phyloP scores from a whole-genome alignment of 2,797 vertebrate species.

The Chiloscyllium punctatum region DNA sequence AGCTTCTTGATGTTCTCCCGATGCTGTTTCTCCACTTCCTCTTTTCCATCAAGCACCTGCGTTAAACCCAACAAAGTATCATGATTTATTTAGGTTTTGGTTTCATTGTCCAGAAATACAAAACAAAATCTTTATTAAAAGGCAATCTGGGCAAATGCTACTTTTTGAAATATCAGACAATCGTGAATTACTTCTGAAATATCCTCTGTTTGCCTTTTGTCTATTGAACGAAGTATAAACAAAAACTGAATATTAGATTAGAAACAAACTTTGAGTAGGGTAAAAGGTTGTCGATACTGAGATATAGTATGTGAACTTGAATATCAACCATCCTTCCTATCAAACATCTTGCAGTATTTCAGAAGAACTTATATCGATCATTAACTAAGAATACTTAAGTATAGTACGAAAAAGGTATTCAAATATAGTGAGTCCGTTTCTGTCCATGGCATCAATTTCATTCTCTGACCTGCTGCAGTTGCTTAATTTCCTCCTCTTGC shows the following conservation, averaged over 20 bases:
- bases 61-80: background rate
- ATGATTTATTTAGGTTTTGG: background rate
- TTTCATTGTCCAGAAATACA: background rate
- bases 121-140: background rate
- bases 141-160: background rate
- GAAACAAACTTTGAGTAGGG: background rate
- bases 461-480: conserved; percentile 76
- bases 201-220: background rate
- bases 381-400: background rate
- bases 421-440: background rate
- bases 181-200: background rate
- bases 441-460: background rate
- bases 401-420: background rate
- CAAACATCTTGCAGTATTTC: background rate
- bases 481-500: conserved; percentile 78
- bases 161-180: background rate
- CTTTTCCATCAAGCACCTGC: conserved; percentile 89
- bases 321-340: background rate
- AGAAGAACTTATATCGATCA: background rate
- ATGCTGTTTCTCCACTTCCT: conserved; percentile 92
- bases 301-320: background rate
- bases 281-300: background rate
- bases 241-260: background rate
- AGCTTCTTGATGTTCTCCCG: conserved; percentile 92
- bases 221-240: background rate